Evolutionary conservation across 2,888 invertebrate genomes (phyloP).

Genomic region (Coelinius sp.): DNA sequence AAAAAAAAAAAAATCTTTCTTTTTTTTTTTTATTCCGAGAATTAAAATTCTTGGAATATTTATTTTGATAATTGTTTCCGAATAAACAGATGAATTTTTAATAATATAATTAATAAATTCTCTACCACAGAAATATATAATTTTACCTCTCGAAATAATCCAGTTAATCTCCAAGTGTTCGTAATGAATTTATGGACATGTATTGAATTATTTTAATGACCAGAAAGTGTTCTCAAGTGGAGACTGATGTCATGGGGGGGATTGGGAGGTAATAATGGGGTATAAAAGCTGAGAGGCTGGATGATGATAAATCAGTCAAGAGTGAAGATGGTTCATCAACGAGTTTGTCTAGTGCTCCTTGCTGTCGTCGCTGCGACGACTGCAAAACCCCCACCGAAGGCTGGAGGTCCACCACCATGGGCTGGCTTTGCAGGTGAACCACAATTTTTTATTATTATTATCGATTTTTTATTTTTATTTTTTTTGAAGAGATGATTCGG

Average conservation of each 20-base stretch:
- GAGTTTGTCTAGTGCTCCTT: conserved; percentile 49
- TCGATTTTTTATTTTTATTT: too few species aligned
- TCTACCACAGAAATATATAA: neutral
- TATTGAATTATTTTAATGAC: conserved; percentile 53
- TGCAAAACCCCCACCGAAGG: conserved; percentile 51
- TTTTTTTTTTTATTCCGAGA: neutral
- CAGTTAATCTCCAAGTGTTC: conserved; percentile 59
- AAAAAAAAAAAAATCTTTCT: neutral
- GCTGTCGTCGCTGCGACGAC: conserved; percentile 46
- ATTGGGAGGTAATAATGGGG: neutral
- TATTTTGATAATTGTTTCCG: neutral
- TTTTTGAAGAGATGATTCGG: too few species aligned
- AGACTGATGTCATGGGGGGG: neutral
- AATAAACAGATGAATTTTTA: neutral
- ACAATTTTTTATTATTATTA: neutral
- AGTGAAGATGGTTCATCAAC: conserved; percentile 53
- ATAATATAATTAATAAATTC: neutral
- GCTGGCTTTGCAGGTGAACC: conserved; percentile 23
- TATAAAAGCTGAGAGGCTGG: conserved; percentile 29
- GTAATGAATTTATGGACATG: neutral
- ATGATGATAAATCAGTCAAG: conserved; percentile 22
- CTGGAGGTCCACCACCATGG: conserved; percentile 54
- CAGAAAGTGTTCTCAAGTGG: conserved; percentile 22
- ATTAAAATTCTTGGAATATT: neutral
- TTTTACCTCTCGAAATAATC: neutral